phyloP scores from a whole-genome alignment of 2,888 invertebrate genomes.

The Himalopsyche kuldschensis region DNA sequence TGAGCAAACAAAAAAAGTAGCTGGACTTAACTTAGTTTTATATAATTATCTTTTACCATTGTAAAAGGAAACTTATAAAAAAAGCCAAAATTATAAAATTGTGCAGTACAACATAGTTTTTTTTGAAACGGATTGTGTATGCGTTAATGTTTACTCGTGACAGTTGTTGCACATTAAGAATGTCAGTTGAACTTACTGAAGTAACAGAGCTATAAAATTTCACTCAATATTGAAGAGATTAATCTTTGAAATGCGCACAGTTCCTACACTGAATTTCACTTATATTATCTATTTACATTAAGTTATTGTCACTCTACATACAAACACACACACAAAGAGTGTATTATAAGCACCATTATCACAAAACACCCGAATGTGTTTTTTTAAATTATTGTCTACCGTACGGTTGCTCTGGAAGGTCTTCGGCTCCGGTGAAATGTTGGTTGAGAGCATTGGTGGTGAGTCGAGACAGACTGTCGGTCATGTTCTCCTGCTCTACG shows the following conservation, averaged over 20 bases:
- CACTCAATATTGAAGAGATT: too few relatives aligned
- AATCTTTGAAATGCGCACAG: not conserved
- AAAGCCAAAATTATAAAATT: too few relatives aligned
- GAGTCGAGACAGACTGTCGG: slow-evolving; percentile 59
- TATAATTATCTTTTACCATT: too few relatives aligned
- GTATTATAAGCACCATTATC: not conserved
- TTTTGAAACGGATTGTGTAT: not conserved
- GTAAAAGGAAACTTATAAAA: too few relatives aligned
- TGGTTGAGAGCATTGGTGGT: slow-evolving; percentile 49
- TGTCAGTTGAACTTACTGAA: too few relatives aligned
- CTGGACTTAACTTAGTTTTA: too few relatives aligned
- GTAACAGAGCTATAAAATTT: too few relatives aligned
- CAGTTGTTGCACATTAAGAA: not conserved
- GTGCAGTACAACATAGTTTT: not conserved
- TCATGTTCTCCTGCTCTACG: slow-evolving; percentile 50
- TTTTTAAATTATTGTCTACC: not conserved
- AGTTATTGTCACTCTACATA: not conserved
- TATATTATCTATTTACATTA: not conserved
- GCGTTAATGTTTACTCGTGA: not conserved
- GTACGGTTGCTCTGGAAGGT: slow-evolving; percentile 1
- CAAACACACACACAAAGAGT: not conserved
- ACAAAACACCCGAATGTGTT: too few relatives aligned
- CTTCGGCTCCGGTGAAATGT: slow-evolving; percentile 11
- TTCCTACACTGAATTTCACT: not conserved
- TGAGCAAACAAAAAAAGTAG: too few relatives aligned